Base-by-base conservation (phyloP, 2,888 invertebrate genomes). In the Crepidodera aurea region DNA sequence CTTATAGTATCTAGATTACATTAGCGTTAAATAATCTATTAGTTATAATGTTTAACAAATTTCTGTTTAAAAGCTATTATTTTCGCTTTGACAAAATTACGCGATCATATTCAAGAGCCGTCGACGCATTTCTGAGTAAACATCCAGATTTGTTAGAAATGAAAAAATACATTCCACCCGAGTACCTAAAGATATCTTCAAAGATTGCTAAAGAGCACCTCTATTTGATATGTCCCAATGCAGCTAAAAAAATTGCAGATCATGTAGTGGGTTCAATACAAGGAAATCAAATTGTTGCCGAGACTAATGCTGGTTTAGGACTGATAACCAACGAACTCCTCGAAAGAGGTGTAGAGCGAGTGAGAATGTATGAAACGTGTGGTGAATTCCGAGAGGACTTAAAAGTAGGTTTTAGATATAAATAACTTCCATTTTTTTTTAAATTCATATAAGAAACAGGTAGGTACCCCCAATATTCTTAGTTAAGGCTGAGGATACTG, bases 261-360 rank as follows among this genome's bases (percentile, higher is more conserved):
- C 57, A 70, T 56, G 55, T 77, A 48, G 42, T 70, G 13, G 70
- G 74, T 12, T 53, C 63, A 44, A 57, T 77, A 37, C 60, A 66
- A 18, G 34, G 56, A 18, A 65, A 71, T 60, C 74, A 74, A 46
- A 80, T 84, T 1, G 74, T 88, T 12, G 79, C 88, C n/a, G 91
- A 92, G 82, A 82, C 88, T 0, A 89, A 89, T 80, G 88, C 91
- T 0, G 91, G 91, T 0, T 79, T 87, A 39, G 90, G 91, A 0
- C 77, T 87, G 15, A 77, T 91, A 50, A 88, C 89, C 1, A 77
- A 83, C 67, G 82, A 88, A 69, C 75, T 92, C 27, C 77, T 91
- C 2, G 74, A 84, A 5, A 66, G 67, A 69, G 83, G 83, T 13
- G 78, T 85, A 19, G 80, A 82, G 6, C 77, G 81, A 44, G 79